Conservation (phyloP, 2,113 vertebrate genomes). For the Calidris pugnax region DNA sequence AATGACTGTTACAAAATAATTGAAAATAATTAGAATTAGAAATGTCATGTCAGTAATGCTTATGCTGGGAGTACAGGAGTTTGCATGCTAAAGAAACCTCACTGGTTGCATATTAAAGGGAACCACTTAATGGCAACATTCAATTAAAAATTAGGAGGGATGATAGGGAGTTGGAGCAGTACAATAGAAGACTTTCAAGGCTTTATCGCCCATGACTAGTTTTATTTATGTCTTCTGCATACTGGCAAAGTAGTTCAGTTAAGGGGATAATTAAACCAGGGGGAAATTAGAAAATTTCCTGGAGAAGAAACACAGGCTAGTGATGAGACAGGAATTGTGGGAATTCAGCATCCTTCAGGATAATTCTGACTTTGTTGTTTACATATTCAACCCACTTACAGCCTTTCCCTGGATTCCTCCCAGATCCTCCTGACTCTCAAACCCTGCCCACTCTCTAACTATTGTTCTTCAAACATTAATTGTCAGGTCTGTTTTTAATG, state of each 20-base stretch:
- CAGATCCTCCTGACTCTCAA: not conserved
- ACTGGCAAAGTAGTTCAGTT: constrained; percentile 6
- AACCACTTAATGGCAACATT: constrained; percentile 3
- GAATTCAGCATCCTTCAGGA: not conserved
- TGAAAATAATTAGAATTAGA: constrained; percentile 12
- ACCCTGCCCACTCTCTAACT: not conserved
- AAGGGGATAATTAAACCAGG: constrained; percentile 11
- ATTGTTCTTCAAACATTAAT: not conserved
- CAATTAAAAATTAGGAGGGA: constrained; percentile 20
- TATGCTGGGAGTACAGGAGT: constrained; percentile 6
- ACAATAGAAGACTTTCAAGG: constrained; percentile 18
- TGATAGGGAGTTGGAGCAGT: constrained; percentile 1
- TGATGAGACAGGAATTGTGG: not conserved
- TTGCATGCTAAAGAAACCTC: not conserved
- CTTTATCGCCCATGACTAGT: constrained; percentile 27
- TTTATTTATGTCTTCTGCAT: constrained; percentile 24
- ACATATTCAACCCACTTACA: not conserved
- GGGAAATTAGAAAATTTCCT: not conserved
- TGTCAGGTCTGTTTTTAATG: not conserved
- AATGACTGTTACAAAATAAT: constrained; percentile 24
- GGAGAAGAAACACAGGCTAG: not conserved
- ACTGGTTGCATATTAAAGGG: constrained; percentile 2
- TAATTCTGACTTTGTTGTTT: not conserved
- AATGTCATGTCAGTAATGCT: not conserved
- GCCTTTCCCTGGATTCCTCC: not conserved